Evolutionary conservation across 2,113 vertebrate genomes (phyloP).

Genomic region (Symphodus melops): DNA sequence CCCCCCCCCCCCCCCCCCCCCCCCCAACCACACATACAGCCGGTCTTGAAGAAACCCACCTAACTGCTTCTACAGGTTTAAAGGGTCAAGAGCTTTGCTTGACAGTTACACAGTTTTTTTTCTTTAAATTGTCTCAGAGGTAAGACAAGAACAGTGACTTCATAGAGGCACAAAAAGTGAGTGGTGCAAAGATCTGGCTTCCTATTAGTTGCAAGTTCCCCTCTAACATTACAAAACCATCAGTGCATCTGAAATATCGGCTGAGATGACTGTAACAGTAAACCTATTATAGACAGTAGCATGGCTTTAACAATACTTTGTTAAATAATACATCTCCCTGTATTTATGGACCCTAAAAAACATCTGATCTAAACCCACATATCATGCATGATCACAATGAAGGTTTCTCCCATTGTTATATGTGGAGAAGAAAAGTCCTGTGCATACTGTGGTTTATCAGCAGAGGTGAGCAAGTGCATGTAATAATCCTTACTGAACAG

Average conservation of each 20-base stretch:
- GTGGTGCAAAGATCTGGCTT: not conserved
- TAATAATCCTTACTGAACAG: not conserved
- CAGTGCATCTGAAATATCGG: not conserved
- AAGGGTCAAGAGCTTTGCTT: not conserved
- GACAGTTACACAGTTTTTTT: not conserved
- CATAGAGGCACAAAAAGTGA: not conserved
- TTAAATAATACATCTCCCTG: constrained; percentile 12
- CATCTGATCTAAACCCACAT: not conserved
- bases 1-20: no score
- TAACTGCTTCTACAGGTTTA: constrained; percentile 10
- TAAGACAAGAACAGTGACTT: constrained; percentile 1
- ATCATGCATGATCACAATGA: not conserved
- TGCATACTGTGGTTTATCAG: constrained; percentile 1
- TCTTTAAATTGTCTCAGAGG: not conserved
- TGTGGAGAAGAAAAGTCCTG: not conserved
- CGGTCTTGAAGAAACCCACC: not conserved
- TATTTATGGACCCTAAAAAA: not conserved
- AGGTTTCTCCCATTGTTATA: not conserved
- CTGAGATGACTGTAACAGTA: constrained; percentile 6
- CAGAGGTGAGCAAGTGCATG: not conserved
- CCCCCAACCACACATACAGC: not conserved
- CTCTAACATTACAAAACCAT: not conserved
- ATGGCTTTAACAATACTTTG: not conserved
- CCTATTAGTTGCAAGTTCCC: not conserved
- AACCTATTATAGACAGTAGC: not conserved